Evolutionary conservation across 2,888 invertebrate genomes (phyloP).

Genomic region (Yponomeuta evonymella): DNA sequence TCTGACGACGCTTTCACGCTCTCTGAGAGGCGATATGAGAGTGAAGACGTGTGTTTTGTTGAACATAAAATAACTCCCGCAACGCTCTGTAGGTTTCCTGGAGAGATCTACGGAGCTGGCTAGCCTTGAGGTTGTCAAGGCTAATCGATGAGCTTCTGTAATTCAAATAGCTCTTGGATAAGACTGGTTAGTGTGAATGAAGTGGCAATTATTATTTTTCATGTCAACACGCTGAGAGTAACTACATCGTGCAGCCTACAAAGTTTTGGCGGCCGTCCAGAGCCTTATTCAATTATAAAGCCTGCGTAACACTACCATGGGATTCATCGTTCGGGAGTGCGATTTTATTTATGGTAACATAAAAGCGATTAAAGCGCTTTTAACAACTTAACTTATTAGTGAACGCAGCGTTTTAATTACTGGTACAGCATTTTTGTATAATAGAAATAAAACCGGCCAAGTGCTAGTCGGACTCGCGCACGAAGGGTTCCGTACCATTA

Average conservation of each 20-base stretch:
- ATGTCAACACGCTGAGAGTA: constrained; percentile 32
- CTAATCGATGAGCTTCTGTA: not conserved
- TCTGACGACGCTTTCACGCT: not conserved
- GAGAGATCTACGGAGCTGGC: too few species aligned
- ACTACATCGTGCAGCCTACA: constrained; percentile 19
- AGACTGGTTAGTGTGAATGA: not conserved
- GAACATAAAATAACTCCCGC: too few species aligned
- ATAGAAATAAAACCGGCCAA: too few species aligned
- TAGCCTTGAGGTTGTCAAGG: not conserved
- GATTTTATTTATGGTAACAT: constrained; percentile 27
- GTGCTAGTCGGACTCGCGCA: too few species aligned
- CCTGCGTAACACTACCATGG: constrained; percentile 37
- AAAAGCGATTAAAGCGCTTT: constrained; percentile 46
- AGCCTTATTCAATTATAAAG: constrained; percentile 46
- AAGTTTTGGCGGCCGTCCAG: constrained; percentile 45
- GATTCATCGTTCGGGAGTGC: constrained; percentile 18
- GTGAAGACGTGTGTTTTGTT: too few species aligned
- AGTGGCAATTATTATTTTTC: constrained; percentile 24
- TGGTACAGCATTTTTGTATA: too few species aligned
- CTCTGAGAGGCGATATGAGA: too few species aligned
- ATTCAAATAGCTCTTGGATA: not conserved
- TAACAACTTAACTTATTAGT: constrained; percentile 29
- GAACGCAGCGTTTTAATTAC: constrained; percentile 27
- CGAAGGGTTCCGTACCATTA: too few species aligned
- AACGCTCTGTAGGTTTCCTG: too few species aligned